Evolutionary conservation across 2,888 invertebrate species (phyloP), one percentile per base, ranked within the genome.

Genomic region (Pachycephus smyrnensis): DNA sequence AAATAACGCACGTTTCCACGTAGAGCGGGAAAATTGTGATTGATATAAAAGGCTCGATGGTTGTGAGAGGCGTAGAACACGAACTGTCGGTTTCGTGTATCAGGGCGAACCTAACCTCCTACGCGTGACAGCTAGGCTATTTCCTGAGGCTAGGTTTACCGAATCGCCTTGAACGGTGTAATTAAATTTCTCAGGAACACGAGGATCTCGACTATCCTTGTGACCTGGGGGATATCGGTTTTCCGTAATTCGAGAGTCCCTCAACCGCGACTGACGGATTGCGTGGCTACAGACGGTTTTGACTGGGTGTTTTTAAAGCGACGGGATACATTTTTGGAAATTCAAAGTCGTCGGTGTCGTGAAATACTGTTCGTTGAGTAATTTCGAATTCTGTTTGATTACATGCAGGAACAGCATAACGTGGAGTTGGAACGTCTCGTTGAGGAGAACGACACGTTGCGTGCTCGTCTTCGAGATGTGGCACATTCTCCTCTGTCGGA

Each of bases 401-500:
- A 23, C 55, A 55, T 77, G 81, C 93, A 95, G 91, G 93, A 94
- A 81, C 95, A 95, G 86, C 94, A 94, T 80, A 93, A 92, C 85
- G 90, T 94, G 80, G 94, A 95, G 83, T 88, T 95, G 86, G 95
- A 94, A 86, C 95, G 95, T 86, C 92, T 96, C 79, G 94, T 94
- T 80, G 96, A 96, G 91, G 96, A 96, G 93, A 96, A 96, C 92
- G 95, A 95, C 76, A 93, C 94, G 83, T 91, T 96, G 89, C 94
- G 96, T 83, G 95, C 95, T 90, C 94, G 96, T 84, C 93, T 96
- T 86, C 94, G 95, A 84, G 96, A 96, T 92, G 96, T 96, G 78
- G 94, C 95, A 73, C 96, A 96, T 92, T 96, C 96, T 81, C 96
- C 96, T 82, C 93, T 96, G 83, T 96, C 96, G 75, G 96, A 96